Evolutionary conservation across 1,140 invertebrate genomes (phyloP).

Genomic region (Drosophila malerkotliana): DNA sequence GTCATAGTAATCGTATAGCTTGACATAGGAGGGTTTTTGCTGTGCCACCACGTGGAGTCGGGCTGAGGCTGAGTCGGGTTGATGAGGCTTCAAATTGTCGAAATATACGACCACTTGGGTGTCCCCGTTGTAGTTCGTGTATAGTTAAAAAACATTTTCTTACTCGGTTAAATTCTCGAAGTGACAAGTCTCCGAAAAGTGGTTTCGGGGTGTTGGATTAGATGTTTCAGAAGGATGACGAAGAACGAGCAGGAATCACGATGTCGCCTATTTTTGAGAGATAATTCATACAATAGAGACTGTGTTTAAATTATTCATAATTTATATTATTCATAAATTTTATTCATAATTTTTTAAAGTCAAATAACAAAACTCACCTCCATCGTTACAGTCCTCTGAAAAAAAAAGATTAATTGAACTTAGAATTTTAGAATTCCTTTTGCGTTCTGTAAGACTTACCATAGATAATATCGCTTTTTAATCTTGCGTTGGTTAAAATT

Average conservation of each 20-base stretch:
- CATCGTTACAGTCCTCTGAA: background rate
- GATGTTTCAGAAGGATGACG: background rate
- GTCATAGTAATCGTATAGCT: constrained; percentile 96
- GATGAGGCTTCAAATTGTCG: constrained; percentile 88
- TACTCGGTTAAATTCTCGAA: constrained; percentile 20
- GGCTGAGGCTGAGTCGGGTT: no score
- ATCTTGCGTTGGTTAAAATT: constrained; percentile 70
- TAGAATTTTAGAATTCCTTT: background rate
- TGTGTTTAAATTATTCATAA: background rate
- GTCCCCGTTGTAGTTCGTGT: constrained; percentile 85
- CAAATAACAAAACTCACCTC: background rate
- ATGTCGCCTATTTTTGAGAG: background rate
- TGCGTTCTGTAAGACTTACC: background rate
- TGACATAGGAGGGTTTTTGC: constrained; percentile 93
- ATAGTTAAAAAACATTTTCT: background rate
- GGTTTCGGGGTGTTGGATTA: background rate
- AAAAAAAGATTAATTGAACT: background rate
- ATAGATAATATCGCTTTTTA: constrained; percentile 19
- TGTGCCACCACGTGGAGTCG: constrained; percentile 92
- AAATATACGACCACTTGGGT: constrained; percentile 93
- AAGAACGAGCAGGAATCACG: background rate
- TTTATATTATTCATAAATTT: no score
- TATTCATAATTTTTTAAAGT: no score
- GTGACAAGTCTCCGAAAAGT: constrained; percentile 23
- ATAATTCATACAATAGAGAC: background rate